Conservation (phyloP, 1,140 invertebrate genomes). For the Brachionus calyciflorus region DNA sequence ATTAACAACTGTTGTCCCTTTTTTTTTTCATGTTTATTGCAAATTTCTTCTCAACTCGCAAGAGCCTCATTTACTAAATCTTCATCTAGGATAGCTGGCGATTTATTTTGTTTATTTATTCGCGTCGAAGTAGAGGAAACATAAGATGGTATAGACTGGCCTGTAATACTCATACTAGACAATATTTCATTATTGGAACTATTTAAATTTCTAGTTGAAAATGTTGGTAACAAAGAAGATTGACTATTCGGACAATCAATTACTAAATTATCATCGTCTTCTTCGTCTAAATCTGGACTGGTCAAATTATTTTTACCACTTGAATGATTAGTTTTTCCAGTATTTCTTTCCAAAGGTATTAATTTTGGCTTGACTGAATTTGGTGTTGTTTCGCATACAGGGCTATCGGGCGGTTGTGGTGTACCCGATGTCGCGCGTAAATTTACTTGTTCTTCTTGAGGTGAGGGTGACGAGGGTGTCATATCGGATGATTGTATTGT, state of each 20-base stretch:
- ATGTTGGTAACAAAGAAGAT: neutral
- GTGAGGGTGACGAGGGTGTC: slow-evolving; percentile 17
- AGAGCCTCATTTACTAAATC: too few relatives aligned
- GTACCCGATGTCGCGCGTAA: neutral
- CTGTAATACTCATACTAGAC: neutral
- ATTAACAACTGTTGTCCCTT: too few relatives aligned
- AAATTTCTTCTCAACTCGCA: too few relatives aligned
- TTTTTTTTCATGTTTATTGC: too few relatives aligned
- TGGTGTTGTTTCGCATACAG: neutral
- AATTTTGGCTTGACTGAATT: slow-evolving; percentile 19
- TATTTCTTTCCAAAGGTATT: slow-evolving; percentile 27
- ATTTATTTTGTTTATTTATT: too few relatives aligned
- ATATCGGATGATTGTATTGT: slow-evolving; percentile 4
- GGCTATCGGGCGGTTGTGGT: slow-evolving; percentile 10
- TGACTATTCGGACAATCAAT: neutral
- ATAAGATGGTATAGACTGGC: too few relatives aligned
- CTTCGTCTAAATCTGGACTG: neutral
- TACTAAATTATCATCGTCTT: slow-evolving; percentile 1
- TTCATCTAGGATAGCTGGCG: too few relatives aligned
- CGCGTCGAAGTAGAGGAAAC: too few relatives aligned
- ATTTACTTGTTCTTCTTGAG: neutral
- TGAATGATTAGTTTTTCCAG: neutral
- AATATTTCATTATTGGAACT: slow-evolving; percentile 25
- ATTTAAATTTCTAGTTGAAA: slow-evolving; percentile 1
- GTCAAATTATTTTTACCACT: neutral